A percentile compares a stretch with the other conserved stretches of the same genome.
phyloP scores from a whole-genome alignment of 2,888 invertebrate genomes.

The Plagodis pulveraria region DNA sequence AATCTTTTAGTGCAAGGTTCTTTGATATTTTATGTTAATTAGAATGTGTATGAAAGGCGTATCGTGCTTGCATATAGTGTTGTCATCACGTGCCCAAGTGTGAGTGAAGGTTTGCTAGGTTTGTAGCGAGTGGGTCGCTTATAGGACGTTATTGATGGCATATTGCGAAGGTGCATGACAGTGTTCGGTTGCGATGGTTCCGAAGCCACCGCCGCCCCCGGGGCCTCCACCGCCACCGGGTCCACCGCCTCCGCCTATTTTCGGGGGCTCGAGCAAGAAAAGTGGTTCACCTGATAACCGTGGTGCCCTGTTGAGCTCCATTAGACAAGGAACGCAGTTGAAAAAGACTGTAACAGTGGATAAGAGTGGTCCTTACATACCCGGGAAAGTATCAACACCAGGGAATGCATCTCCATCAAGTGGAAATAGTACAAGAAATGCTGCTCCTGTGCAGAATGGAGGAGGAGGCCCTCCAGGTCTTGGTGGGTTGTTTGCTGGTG shows the following conservation, averaged over 20 bases:
- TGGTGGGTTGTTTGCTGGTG: conserved; percentile 92
- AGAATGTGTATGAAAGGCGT: conserved; percentile 69
- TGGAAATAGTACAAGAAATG: conserved; percentile 65
- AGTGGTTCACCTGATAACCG: conserved; percentile 85
- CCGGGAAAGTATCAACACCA: conserved; percentile 84
- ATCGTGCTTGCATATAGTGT: conserved; percentile 59
- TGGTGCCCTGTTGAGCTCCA: conserved; percentile 91
- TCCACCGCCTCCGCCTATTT: conserved; percentile 83
- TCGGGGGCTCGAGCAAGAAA: conserved; percentile 69
- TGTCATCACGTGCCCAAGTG: conserved; percentile 63
- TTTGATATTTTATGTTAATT: conserved; percentile 75
- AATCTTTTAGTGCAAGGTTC: conserved; percentile 78
- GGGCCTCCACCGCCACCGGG: conserved; percentile 87
- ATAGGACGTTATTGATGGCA: conserved; percentile 53
- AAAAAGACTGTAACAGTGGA: conserved; percentile 96
- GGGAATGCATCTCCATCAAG: conserved; percentile 55
- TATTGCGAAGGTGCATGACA: conserved; percentile 45
- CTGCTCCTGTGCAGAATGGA: conserved; percentile 63
- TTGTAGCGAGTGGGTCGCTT: conserved; percentile 38
- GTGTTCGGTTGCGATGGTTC: conserved; percentile 56
- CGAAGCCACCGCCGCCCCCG: conserved; percentile 87
- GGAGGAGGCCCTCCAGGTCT: conserved; percentile 73
- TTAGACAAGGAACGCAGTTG: conserved; percentile 91
- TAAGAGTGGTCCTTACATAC: conserved; percentile 92
- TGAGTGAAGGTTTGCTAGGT: conserved; percentile 44